phyloP scores from a whole-genome alignment of 2,888 invertebrate genomes.

The Diploptera punctata region DNA sequence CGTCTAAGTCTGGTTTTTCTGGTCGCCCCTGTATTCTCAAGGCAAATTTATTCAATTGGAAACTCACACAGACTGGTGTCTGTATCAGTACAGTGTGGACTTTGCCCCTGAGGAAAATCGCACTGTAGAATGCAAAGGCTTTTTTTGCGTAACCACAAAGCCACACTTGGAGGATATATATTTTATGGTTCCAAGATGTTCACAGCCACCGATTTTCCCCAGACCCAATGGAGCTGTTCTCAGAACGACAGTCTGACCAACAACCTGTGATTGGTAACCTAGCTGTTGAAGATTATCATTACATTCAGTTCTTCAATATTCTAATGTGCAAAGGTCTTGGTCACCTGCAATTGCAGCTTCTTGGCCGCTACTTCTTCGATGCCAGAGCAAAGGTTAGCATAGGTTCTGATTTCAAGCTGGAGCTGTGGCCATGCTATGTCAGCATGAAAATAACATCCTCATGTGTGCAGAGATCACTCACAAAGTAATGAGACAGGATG shows the following conservation, averaged over 20 bases:
- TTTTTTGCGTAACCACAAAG: conserved; percentile 63
- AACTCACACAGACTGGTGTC: conserved; percentile 68
- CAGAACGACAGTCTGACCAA: conserved; percentile 61
- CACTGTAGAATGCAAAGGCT: conserved; percentile 64
- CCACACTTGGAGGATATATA: conserved; percentile 59
- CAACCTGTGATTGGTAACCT: conserved; percentile 67
- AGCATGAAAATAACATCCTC: conserved; percentile 77
- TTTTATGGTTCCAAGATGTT: conserved; percentile 50
- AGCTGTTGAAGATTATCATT: conserved; percentile 68
- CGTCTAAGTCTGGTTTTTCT: conserved; percentile 58
- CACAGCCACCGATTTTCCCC: conserved; percentile 41
- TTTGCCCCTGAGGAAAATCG: conserved; percentile 75
- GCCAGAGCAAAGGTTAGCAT: conserved; percentile 65
- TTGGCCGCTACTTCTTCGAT: conserved; percentile 78
- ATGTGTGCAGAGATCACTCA: conserved; percentile 82
- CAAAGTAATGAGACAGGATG: conserved; percentile 83
- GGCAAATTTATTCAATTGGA: conserved; percentile 74
- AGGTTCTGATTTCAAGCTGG: conserved; percentile 63
- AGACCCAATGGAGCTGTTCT: conserved; percentile 63
- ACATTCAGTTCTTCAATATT: conserved; percentile 79
- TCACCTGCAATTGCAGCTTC: conserved; percentile 68
- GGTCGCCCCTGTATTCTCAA: conserved; percentile 61
- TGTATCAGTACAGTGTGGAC: conserved; percentile 79
- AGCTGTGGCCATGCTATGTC: conserved; percentile 86
- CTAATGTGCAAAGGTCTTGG: conserved; percentile 73